Evolutionary conservation across 2,888 invertebrate genomes (phyloP), one percentile per base, ranked within the genome.

Genomic region (Polymixis lichenea): DNA sequence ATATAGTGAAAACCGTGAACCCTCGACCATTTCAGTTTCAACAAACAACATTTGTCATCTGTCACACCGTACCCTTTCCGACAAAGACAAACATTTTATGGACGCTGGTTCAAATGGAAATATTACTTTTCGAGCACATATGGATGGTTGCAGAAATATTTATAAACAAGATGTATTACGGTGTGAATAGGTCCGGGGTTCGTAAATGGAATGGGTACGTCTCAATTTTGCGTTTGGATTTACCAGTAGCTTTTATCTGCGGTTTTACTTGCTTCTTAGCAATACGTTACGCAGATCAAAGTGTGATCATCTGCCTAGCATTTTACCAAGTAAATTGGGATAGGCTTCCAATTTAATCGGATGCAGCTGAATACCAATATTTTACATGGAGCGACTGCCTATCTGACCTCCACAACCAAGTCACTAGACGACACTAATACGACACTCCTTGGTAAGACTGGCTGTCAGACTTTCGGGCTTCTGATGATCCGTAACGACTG

Each of bases 41-140:
- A 87, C 93, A 92, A 93, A 94, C 92, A 93, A 92, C 94, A 95
- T 95, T 95, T 93, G 91, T 95, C 92, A 94, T 92, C 90, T 92
- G 94, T 93, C 94, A 92, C 84, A 85, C 72, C 56, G 88, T 83
- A 91, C 90, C 91, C 93, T 91, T 92, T 89, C 88, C 89, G 89
- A 89, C 90, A 90, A 88, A 90, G 90, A 91, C 93, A 91, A 92
- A 92, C 91, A 92, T 91, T 91, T 91, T 87, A 89, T 89, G 88
- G 88, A 87, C 84, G 87, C 61, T 80, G 85, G 80, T 84, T 86
- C 86, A 88, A 90, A 89, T 83, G 80, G 77, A 90, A 88, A 90
- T 91, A 91, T 91, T 89, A 87, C 87, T 89, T 91, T 90, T 83
- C 82, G 73, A 86, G 87, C 86, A 86, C 85, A 88, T 79, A 84